These are phyloP conservation scores for Pyrgilauda ruficollis DNA, from an alignment of 2,113 vertebrate species.

Conservation along the genomic window DNA sequence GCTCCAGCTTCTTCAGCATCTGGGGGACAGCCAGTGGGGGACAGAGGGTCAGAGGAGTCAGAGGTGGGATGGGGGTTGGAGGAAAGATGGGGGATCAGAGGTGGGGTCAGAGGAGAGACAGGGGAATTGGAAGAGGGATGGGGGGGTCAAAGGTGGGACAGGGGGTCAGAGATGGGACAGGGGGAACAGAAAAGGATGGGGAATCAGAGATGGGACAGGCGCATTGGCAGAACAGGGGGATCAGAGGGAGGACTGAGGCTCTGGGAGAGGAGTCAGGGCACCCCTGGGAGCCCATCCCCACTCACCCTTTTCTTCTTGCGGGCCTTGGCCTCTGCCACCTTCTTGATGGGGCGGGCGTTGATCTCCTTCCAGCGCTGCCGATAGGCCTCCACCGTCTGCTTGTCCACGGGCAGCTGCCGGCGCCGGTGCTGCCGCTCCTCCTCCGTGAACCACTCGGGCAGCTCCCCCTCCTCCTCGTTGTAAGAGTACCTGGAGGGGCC, in stretches of 20 bases:
- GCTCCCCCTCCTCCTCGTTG: slow-evolving; percentile 83
- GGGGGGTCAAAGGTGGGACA: background rate
- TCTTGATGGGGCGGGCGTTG: slow-evolving; percentile 92
- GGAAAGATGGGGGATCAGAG: background rate
- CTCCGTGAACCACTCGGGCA: slow-evolving; percentile 89
- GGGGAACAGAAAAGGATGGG: too few relatives aligned
- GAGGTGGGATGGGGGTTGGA: too few relatives aligned
- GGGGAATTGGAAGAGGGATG: too few relatives aligned
- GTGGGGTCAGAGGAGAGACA: background rate
- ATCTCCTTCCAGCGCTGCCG: slow-evolving; percentile 91
- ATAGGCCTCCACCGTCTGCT: slow-evolving; percentile 87
- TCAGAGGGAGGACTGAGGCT: too few relatives aligned
- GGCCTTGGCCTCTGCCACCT: slow-evolving; percentile 94
- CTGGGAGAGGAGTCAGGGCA: too few relatives aligned
- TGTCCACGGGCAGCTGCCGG: slow-evolving; percentile 81
- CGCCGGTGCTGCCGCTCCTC: slow-evolving; percentile 88
- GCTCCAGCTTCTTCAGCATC: slow-evolving; percentile 95
- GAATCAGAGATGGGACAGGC: background rate
- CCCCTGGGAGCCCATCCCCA: background rate
- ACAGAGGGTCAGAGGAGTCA: background rate
- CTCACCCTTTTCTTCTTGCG: slow-evolving; percentile 94
- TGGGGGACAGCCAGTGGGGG: background rate
- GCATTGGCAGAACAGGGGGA: accelerated
- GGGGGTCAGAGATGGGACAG: too few relatives aligned
- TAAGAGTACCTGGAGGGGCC: slow-evolving; percentile 75